Conservation (phyloP, 2,113 vertebrate species). For the Andinoacara biseriatus region DNA sequence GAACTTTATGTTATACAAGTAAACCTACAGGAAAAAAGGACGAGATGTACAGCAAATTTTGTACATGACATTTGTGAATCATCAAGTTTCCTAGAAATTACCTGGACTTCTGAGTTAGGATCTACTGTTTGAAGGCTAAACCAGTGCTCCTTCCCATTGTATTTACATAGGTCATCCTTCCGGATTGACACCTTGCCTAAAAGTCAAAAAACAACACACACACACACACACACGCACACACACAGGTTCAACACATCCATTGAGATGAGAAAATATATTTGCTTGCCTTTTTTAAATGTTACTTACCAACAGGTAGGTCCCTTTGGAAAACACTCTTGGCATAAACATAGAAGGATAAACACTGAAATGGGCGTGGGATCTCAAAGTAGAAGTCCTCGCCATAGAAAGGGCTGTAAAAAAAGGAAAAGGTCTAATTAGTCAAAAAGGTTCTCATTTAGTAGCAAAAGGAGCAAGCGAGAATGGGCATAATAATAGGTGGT, state of each 20-base stretch:
- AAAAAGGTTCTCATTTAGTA: not conserved
- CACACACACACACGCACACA: conserved; percentile 62
- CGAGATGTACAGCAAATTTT: not conserved
- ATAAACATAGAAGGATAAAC: conserved; percentile 98
- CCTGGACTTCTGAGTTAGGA: conserved; percentile 98
- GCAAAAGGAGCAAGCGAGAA: not conserved
- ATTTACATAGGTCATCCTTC: conserved; percentile 93
- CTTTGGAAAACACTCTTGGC: conserved; percentile 95
- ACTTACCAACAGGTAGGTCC: conserved; percentile 92
- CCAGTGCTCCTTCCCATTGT: conserved; percentile 94
- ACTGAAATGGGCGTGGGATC: conserved; percentile 96
- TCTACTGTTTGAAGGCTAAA: conserved; percentile 93
- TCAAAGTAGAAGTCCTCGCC: conserved; percentile 99
- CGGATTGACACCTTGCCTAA: conserved; percentile 95
- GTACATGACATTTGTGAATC: not conserved
- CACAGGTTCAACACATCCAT: not conserved
- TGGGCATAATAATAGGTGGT: not conserved
- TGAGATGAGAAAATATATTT: not conserved
- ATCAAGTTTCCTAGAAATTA: conserved; percentile 66
- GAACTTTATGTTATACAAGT: not conserved
- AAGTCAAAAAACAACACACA: conserved; percentile 26
- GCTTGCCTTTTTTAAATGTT: not conserved
- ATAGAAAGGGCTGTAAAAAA: conserved; percentile 90
- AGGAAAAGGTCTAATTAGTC: conserved; percentile 15
- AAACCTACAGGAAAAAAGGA: not conserved